Conservation (phyloP, 2,888 invertebrate genomes). For the Orthosia cruda region DNA sequence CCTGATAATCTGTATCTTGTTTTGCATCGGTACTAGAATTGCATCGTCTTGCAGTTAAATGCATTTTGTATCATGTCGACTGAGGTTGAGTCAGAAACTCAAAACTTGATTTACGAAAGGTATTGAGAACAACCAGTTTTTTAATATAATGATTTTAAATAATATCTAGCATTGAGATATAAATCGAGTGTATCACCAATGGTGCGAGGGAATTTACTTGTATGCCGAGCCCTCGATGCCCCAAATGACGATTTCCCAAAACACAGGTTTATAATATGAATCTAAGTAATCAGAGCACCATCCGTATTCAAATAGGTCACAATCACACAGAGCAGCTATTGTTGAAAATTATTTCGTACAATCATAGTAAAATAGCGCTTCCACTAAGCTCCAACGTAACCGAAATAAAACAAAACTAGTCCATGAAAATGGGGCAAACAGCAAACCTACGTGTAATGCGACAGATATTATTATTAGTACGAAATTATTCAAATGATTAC, state of each 20-base stretch:
- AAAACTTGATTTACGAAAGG: not conserved
- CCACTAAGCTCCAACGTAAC: conserved; percentile 14
- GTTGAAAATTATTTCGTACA: conserved; percentile 20
- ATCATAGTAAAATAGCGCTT: conserved; percentile 18
- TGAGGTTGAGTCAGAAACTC: conserved; percentile 8
- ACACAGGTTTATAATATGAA: not conserved
- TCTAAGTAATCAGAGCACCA: not conserved
- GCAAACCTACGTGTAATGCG: conserved; percentile 35
- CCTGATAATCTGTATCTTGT: conserved; percentile 10
- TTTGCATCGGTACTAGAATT: not conserved
- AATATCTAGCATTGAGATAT: too few species aligned
- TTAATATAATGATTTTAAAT: too few species aligned
- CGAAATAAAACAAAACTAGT: conserved; percentile 54
- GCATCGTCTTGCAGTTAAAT: not conserved
- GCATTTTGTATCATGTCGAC: not conserved
- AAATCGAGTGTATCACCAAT: too few species aligned
- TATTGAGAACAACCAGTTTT: not conserved
- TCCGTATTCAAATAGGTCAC: not conserved
- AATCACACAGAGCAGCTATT: not conserved
- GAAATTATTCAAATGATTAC: conserved; percentile 49
- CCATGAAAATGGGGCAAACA: conserved; percentile 37
- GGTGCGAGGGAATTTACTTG: too few species aligned
- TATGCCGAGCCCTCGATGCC: too few species aligned
- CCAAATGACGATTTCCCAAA: too few species aligned
- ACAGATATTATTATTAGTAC: conserved; percentile 46